Evolutionary conservation across 2,113 vertebrate genomes (phyloP).

Genomic region (Hylia prasina): DNA sequence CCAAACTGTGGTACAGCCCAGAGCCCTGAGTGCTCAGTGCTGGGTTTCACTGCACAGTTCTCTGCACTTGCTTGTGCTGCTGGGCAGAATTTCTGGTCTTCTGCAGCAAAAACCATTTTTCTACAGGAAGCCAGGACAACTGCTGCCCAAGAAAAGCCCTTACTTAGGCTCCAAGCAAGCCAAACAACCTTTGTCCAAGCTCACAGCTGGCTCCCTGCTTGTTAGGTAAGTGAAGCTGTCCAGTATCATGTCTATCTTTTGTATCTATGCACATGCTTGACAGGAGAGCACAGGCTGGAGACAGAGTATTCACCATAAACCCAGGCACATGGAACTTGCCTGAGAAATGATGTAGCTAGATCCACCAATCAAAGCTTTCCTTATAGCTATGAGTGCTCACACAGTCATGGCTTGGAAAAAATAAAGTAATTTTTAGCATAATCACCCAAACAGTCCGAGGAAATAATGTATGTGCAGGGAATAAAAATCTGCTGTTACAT

Average conservation of each 20-base stretch:
- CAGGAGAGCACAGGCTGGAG: background rate
- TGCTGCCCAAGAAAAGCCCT: background rate
- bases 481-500: background rate
- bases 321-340: background rate
- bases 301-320: background rate
- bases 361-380: background rate
- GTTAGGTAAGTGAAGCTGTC: background rate
- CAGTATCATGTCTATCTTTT: background rate
- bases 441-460: background rate
- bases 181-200: background rate
- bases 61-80: background rate
- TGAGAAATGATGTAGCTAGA: background rate
- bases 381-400: background rate
- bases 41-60: background rate
- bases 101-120: background rate
- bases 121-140: background rate
- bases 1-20: background rate
- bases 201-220: background rate
- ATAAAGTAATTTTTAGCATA: background rate
- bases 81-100: background rate
- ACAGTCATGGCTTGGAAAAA: background rate
- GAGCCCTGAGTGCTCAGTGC: fast-evolving
- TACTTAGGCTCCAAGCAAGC: background rate
- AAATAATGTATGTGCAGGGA: background rate
- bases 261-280: background rate